Conservation (phyloP, 1,140 invertebrate species). For the Aphelenchoides besseyi region DNA sequence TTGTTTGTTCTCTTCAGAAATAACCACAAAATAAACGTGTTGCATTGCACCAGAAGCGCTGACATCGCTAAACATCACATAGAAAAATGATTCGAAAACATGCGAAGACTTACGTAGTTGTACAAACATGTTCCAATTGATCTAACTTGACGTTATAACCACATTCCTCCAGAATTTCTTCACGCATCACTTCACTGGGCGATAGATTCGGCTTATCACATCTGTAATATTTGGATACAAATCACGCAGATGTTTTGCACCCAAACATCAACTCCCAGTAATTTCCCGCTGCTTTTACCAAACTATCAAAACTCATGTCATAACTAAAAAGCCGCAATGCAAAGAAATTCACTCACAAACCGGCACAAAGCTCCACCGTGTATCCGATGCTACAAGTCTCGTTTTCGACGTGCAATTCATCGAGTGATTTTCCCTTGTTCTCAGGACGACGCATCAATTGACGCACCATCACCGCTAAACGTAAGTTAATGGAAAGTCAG, state of each 20-base stretch:
- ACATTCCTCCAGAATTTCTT: slow-evolving; percentile 8
- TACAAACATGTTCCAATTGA: slow-evolving; percentile 6
- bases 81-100: neutral
- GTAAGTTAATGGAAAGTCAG: neutral
- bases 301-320: too few relatives aligned
- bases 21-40: neutral
- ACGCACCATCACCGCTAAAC: slow-evolving; percentile 3
- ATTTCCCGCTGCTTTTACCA: neutral
- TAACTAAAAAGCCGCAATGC: too few relatives aligned
- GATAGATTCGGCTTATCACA: slow-evolving; percentile 2
- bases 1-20: neutral
- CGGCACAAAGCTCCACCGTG: slow-evolving; percentile 11
- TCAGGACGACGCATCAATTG: neutral
- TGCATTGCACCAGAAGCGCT: slow-evolving; percentile 9
- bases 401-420: neutral
- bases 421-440: neutral
- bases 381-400: neutral
- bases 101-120: neutral
- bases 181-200: neutral
- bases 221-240: neutral
- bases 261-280: neutral
- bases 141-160: slow-evolving; percentile 3
- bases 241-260: too few relatives aligned
- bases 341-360: too few relatives aligned
- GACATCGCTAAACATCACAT: neutral